phyloP scores from a whole-genome alignment of 2,888 invertebrate species.

The Epirrhoe alternata region DNA sequence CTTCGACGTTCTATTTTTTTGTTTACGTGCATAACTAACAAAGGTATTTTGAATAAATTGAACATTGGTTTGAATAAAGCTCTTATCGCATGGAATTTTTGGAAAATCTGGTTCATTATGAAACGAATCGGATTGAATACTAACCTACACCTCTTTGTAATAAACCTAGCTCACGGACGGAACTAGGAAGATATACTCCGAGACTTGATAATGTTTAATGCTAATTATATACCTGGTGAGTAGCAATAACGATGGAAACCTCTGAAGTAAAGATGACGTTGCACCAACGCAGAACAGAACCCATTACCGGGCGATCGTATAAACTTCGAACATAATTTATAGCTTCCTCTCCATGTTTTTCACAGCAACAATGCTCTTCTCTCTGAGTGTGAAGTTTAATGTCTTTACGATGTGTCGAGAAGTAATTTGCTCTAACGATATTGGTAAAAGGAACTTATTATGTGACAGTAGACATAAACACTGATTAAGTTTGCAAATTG shows the following conservation, averaged over 20 bases:
- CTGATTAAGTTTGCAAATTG: constrained; percentile 20
- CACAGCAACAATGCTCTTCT: constrained; percentile 75
- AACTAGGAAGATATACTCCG: constrained; percentile 5
- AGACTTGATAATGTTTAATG: constrained; percentile 29
- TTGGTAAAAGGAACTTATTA: constrained; percentile 29
- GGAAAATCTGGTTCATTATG: constrained; percentile 20
- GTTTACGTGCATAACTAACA: constrained; percentile 28
- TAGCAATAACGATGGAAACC: constrained; percentile 38
- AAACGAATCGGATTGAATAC: constrained; percentile 23
- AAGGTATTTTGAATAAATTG: constrained; percentile 31
- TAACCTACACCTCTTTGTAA: constrained; percentile 14
- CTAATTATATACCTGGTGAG: constrained; percentile 31
- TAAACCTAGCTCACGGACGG: neutral
- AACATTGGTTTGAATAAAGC: constrained; percentile 20
- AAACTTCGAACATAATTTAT: constrained; percentile 83
- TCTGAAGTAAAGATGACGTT: constrained; percentile 52
- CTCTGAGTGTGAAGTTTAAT: constrained; percentile 70
- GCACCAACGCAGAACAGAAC: constrained; percentile 61
- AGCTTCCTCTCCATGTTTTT: constrained; percentile 80
- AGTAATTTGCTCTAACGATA: constrained; percentile 71
- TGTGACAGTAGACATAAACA: constrained; percentile 2
- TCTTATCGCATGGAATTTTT: constrained; percentile 18
- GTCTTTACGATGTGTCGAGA: constrained; percentile 75
- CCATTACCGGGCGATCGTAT: constrained; percentile 79
- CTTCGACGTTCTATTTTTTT: constrained; percentile 61